Conservation (phyloP, 2,113 vertebrate genomes). For the Pelmatolapia mariae region DNA sequence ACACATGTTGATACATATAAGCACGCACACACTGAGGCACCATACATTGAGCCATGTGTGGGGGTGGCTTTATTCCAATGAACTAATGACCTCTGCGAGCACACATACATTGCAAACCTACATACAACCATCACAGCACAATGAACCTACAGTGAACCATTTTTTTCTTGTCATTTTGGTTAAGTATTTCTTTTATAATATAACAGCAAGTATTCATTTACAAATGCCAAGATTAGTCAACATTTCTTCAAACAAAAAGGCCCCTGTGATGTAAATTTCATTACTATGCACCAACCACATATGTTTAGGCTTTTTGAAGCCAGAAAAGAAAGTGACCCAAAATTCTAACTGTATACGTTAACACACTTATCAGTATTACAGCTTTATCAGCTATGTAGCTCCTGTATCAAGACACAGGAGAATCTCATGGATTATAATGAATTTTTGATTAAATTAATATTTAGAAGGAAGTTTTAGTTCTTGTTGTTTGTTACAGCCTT, state of each 20-base stretch:
- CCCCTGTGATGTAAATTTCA: fast-evolving
- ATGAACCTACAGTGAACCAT: background rate
- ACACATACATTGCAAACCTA: background rate
- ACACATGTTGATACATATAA: background rate
- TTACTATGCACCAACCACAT: background rate
- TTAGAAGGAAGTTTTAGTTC: background rate
- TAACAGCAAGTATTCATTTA: background rate
- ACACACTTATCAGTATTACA: background rate
- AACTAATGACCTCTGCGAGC: background rate
- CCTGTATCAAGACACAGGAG: background rate
- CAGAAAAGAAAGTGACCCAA: background rate
- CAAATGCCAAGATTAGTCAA: background rate
- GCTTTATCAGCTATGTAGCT: background rate
- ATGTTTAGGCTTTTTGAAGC: background rate
- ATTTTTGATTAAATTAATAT: background rate
- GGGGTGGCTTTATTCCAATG: background rate
- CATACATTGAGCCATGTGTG: background rate
- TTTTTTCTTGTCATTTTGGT: background rate
- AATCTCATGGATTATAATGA: background rate
- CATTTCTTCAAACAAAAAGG: background rate
- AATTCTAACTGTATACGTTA: background rate
- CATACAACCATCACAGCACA: background rate
- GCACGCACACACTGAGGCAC: background rate
- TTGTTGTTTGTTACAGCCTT: background rate
- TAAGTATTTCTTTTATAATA: background rate